Conservation (phyloP, 1,140 invertebrate genomes). For the Drosophila saltans region DNA sequence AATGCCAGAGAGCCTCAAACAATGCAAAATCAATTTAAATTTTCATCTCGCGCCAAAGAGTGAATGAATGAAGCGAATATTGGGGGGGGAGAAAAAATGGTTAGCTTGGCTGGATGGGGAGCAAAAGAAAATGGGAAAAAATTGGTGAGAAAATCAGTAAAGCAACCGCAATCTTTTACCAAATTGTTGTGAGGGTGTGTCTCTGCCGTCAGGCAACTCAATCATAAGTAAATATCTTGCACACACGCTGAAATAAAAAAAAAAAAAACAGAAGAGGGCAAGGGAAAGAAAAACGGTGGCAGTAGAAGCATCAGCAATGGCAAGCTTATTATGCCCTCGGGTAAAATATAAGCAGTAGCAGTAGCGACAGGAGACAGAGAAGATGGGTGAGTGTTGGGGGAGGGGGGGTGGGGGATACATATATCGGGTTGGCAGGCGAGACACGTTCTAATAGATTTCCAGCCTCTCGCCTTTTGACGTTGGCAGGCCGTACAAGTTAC, state of each 20-base stretch:
- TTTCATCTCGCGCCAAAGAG: conserved; percentile 65
- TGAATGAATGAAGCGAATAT: not conserved
- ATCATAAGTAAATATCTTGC: conserved; percentile 79
- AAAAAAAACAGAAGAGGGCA: conserved; percentile 26
- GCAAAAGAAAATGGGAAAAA: conserved; percentile 31
- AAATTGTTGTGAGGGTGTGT: conserved; percentile 68
- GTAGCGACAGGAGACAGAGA: conserved; percentile 14
- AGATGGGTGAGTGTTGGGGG: not conserved
- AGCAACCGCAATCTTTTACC: conserved; percentile 80
- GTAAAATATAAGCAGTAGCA: conserved; percentile 67
- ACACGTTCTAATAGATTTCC: conserved; percentile 80
- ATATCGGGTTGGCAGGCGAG: conserved; percentile 70
- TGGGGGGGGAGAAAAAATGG: not conserved
- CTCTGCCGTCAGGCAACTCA: conserved; percentile 67
- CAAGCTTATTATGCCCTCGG: conserved; percentile 78
- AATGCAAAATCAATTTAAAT: conserved; percentile 81
- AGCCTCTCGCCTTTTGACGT: conserved; percentile 71
- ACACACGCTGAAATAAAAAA: conserved; percentile 59
- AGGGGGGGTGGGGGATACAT: conserved; percentile 3
- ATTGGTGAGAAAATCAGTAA: conserved; percentile 80
- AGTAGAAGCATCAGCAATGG: conserved; percentile 17
- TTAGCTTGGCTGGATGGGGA: no score
- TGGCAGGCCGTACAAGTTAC: conserved; percentile 73
- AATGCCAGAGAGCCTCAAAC: conserved; percentile 68
- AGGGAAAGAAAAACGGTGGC: conserved; percentile 19